These are phyloP conservation scores for Tursiops truncatus DNA, from an alignment of 2,113 vertebrate genomes.

Conservation along the genomic window DNA sequence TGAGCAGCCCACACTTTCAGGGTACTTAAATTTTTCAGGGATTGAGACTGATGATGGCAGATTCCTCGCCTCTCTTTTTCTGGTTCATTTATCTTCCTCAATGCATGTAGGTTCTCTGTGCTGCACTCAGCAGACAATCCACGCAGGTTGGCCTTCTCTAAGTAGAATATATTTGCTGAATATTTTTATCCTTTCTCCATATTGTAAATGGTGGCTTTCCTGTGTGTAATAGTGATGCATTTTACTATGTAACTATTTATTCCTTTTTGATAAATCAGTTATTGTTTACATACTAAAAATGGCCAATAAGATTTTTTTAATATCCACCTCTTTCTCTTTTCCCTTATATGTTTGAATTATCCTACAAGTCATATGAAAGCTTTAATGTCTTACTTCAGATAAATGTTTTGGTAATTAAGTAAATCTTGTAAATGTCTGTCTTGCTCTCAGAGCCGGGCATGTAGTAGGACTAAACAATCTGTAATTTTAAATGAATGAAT, in stretches of 20 bases:
- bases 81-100: background rate
- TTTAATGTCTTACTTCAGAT: background rate
- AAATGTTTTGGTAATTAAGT: background rate
- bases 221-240: background rate
- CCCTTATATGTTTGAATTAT: background rate
- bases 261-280: background rate
- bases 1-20: background rate
- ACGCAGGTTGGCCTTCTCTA: accelerated
- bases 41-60: background rate
- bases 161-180: background rate
- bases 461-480: background rate
- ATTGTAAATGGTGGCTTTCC: background rate
- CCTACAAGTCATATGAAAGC: background rate
- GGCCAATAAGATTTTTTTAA: background rate
- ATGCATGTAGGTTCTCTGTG: background rate
- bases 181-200: background rate
- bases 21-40: background rate
- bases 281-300: background rate
- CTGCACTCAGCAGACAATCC: background rate
- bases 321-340: background rate
- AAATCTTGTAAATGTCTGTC: background rate
- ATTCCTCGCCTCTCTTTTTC: accelerated
- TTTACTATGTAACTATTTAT: background rate
- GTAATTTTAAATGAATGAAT: background rate
- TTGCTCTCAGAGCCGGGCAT: background rate